Percentiles rank a stretch among this genome's conserved stretches.
phyloP scores from a whole-genome alignment of 2,113 vertebrate genomes.

The Hippocampus abdominalis region DNA sequence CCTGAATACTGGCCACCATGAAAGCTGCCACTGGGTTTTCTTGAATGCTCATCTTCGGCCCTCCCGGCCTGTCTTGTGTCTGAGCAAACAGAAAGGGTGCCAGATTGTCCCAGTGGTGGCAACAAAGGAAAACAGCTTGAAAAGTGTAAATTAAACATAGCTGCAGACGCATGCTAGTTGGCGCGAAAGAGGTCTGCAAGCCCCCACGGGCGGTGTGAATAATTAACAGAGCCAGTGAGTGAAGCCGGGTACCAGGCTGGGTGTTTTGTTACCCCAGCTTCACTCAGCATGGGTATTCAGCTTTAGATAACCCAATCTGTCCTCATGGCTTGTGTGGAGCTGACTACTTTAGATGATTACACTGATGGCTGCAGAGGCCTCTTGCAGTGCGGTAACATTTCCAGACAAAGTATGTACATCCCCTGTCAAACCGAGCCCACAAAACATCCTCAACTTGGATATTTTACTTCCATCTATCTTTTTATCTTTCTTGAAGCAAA shows the following conservation, averaged over 20 bases:
- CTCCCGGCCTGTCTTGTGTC: slow-evolving; percentile 17
- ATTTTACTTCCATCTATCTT: neutral
- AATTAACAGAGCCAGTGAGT: slow-evolving; percentile 59
- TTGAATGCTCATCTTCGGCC: slow-evolving; percentile 25
- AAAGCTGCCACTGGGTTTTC: slow-evolving; percentile 40
- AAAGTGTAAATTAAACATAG: slow-evolving; percentile 55
- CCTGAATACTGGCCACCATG: slow-evolving; percentile 14
- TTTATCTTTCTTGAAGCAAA: neutral
- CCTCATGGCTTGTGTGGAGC: slow-evolving; percentile 24
- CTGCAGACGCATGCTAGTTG: slow-evolving; percentile 38
- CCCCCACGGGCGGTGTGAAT: slow-evolving; percentile 58
- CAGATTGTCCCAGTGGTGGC: slow-evolving; percentile 37
- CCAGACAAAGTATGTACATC: slow-evolving; percentile 52
- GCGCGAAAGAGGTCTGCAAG: slow-evolving; percentile 31
- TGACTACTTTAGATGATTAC: slow-evolving; percentile 60
- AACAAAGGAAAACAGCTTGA: slow-evolving; percentile 51
- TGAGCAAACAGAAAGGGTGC: slow-evolving; percentile 34
- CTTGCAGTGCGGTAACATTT: slow-evolving; percentile 53
- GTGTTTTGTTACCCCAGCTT: slow-evolving; percentile 64
- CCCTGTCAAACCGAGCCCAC: slow-evolving; percentile 38
- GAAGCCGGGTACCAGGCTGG: slow-evolving; percentile 47
- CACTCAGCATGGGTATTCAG: slow-evolving; percentile 52
- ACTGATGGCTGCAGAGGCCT: slow-evolving; percentile 56
- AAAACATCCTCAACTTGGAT: neutral
- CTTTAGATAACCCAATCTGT: slow-evolving; percentile 59